Base-by-base conservation (phyloP, 2,888 invertebrate species). In the Frankliniella intonsa region DNA sequence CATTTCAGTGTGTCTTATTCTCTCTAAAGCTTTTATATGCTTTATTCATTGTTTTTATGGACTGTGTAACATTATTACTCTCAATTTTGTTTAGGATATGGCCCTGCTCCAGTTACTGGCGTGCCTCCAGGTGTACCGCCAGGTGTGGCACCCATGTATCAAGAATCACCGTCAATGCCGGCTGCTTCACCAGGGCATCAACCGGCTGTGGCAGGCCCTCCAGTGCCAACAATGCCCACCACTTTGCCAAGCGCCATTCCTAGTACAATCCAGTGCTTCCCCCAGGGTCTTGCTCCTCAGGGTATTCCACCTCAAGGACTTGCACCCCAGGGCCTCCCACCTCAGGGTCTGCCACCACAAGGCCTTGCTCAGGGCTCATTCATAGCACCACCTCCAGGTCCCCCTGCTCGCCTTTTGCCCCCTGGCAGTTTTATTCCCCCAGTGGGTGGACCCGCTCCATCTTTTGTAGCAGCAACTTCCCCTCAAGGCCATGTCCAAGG, bases 391-490 rank as follows among this genome's bases (percentile, higher is more conserved):
- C 82, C 80, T n/a, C 82, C 81, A 22, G 82, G 27, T 81, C 82
- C 25, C 80, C 83, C 38, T 79, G 81, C 25, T 82, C 82, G n/a
- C 82, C 83, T 49, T 50, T 83, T 50, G 81, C 83, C 25, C 50
- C 17, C 82, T 69, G 27, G 82, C 82, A 3, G 81, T 80, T 17
- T 81, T 80, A 50, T 83, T 81, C 79, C 82, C 82, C 80, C 80
- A 27, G 51, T 80, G 49, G 80, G 38, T 19, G 22, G 81, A 81
- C 22, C 84, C 82, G 19, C 82, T 81, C 38, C 83, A 81, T 0
- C 82, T 82, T 83, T 83, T 25, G 69, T 76, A 9, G 69, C 69
- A 12, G 69, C 69, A 22, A n/a, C 69, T 12, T 8, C 69, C 1
- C 69, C 69, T 1, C 69, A 76, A 22, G 25, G 69, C 25, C 69